Percentiles rank a stretch among this genome's conserved stretches.
Conservation (phyloP, 1,140 invertebrate species). For the Belonocnema kinseyi region DNA sequence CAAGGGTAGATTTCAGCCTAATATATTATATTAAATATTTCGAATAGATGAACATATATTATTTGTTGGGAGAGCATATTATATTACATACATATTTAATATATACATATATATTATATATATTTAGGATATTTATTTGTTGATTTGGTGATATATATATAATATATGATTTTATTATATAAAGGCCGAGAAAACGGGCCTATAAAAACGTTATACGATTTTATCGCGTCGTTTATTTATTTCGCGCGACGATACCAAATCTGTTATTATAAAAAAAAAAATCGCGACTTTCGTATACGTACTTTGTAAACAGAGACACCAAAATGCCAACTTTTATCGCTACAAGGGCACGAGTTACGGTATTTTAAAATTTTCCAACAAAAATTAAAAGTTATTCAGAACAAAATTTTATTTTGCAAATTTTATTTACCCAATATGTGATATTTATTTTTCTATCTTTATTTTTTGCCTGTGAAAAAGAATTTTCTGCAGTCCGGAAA, state of each 20-base stretch:
- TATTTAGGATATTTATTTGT: conserved; percentile 75
- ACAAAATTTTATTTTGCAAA: neutral
- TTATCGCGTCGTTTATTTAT: conserved; percentile 38
- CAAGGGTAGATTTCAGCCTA: conserved; percentile 74
- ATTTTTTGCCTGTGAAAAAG: no score
- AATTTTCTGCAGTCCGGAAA: no score
- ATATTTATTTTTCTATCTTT: no score
- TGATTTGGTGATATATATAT: conserved; percentile 68
- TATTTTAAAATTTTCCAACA: neutral
- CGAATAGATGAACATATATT: conserved; percentile 65
- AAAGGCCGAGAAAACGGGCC: conserved; percentile 54
- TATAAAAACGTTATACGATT: conserved; percentile 56
- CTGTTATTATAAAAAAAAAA: conserved; percentile 3
- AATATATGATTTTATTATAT: conserved; percentile 65
- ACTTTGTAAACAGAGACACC: conserved; percentile 11
- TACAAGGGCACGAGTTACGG: conserved; percentile 11
- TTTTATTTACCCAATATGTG: neutral
- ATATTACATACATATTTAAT: conserved; percentile 71
- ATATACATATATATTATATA: conserved; percentile 68
- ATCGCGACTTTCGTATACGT: conserved; percentile 19
- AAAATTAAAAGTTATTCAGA: neutral
- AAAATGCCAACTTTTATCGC: conserved; percentile 15
- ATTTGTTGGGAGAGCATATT: conserved; percentile 73
- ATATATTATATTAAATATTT: conserved; percentile 60
- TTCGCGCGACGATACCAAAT: conserved; percentile 10